Percentiles rank a stretch among this genome's conserved stretches.
Evolutionary conservation across 2,797 vertebrate genomes (phyloP).

Genomic region (Pseudotriccus pelzelni): DNA sequence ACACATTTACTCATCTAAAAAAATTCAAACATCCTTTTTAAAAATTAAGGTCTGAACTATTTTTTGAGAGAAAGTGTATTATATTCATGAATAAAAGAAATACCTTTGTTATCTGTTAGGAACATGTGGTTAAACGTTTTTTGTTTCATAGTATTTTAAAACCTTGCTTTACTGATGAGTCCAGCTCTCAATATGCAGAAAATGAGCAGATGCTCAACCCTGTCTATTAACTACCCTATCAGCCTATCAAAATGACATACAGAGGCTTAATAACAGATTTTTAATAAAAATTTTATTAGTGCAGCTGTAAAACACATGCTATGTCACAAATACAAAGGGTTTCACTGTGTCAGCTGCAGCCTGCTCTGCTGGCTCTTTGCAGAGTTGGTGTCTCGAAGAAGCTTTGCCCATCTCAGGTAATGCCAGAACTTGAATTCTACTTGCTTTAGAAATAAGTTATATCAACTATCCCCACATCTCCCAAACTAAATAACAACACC

Average conservation of each 20-base stretch:
- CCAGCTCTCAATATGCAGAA: not conserved
- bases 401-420: not conserved
- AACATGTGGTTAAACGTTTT: not conserved
- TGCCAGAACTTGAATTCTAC: not conserved
- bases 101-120: not conserved
- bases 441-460: not conserved
- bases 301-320: not conserved
- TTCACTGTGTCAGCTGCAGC: not conserved
- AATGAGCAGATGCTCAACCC: not conserved
- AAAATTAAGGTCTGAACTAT: conserved; percentile 18
- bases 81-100: not conserved
- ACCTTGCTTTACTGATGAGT: not conserved
- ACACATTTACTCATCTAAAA: not conserved
- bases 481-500: not conserved
- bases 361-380: not conserved
- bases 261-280: not conserved
- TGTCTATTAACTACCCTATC: not conserved
- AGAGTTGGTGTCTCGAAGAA: not conserved
- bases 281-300: not conserved
- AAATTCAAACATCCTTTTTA: not conserved
- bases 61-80: not conserved
- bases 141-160: not conserved
- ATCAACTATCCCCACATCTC: not conserved
- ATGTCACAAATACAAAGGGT: not conserved
- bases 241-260: not conserved